A percentile compares a stretch with the other conserved stretches of the same genome.
Conservation (phyloP, 2,888 invertebrate genomes). For the Melinopterus prodromus region DNA sequence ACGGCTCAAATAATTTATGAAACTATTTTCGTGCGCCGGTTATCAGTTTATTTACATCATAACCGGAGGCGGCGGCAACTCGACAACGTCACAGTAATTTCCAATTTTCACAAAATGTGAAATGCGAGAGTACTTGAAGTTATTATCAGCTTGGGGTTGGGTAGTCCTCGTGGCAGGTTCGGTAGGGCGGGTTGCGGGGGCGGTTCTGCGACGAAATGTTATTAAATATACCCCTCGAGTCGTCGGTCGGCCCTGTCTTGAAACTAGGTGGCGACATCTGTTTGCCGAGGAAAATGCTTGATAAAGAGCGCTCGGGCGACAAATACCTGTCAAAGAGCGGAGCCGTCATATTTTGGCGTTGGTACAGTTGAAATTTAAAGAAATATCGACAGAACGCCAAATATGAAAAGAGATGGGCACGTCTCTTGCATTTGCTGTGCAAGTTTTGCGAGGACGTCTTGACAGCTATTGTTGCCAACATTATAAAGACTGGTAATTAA, state of each 20-base stretch:
- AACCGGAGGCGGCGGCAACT: conserved; percentile 29
- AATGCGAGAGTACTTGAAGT: conserved; percentile 20
- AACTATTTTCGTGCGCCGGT: conserved; percentile 34
- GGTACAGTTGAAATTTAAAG: conserved; percentile 18
- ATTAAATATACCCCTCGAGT: conserved; percentile 31
- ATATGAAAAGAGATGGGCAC: background rate
- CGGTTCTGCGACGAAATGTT: conserved; percentile 29
- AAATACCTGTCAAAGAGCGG: conserved; percentile 29
- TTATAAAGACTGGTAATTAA: too few relatives aligned
- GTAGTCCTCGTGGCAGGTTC: background rate
- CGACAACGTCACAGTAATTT: conserved; percentile 39
- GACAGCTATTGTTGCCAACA: too few relatives aligned
- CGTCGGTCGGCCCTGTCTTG: conserved; percentile 27
- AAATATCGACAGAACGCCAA: conserved; percentile 18
- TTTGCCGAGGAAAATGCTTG: conserved; percentile 30
- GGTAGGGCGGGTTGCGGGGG: conserved; percentile 1
- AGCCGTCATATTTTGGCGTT: conserved; percentile 15
- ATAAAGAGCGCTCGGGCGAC: conserved; percentile 29
- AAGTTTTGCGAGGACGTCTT: too few relatives aligned
- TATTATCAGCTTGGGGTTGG: conserved; percentile 14
- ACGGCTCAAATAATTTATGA: conserved; percentile 36
- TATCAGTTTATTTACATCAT: conserved; percentile 36
- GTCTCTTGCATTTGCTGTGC: background rate
- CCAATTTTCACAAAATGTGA: conserved; percentile 41
- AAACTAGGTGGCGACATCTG: conserved; percentile 33